Evolutionary conservation across 2,888 invertebrate genomes (phyloP).

Genomic region (Didymodactylos carnosus): DNA sequence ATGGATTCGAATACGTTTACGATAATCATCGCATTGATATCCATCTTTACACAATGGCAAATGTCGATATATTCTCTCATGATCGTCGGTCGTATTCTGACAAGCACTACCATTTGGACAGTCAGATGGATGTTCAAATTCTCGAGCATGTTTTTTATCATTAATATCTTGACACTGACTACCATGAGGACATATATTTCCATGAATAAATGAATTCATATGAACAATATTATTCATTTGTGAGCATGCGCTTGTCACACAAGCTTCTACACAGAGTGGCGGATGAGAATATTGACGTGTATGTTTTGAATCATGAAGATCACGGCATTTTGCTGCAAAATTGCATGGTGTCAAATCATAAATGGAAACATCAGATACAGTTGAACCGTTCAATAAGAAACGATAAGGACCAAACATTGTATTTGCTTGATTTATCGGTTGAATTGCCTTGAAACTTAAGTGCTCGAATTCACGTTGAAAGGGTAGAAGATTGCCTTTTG

Average conservation of each 20-base stretch:
- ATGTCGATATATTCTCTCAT: not conserved
- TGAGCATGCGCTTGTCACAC: not conserved
- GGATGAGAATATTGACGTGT: not conserved
- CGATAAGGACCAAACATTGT: not conserved
- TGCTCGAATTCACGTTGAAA: not conserved
- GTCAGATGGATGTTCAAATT: not conserved
- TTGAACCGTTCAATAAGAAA: not conserved
- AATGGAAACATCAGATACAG: not conserved
- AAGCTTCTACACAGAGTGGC: not conserved
- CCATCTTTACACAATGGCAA: not conserved
- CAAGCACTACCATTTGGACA: not conserved
- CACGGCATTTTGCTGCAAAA: not conserved
- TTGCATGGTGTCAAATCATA: not conserved
- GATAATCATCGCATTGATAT: not conserved
- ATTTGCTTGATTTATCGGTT: not conserved
- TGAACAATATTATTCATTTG: not conserved
- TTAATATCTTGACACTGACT: not conserved
- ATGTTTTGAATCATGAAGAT: not conserved
- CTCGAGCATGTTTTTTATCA: not conserved
- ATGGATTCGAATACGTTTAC: not conserved
- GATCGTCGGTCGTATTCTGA: not conserved
- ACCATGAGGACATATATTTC: not conserved
- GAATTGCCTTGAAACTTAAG: not conserved
- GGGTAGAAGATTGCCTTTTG: not conserved
- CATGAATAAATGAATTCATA: not conserved